These are phyloP conservation scores for Thymelicus sylvestris DNA, from an alignment of 2,888 invertebrate genomes.

Conservation along the genomic window DNA sequence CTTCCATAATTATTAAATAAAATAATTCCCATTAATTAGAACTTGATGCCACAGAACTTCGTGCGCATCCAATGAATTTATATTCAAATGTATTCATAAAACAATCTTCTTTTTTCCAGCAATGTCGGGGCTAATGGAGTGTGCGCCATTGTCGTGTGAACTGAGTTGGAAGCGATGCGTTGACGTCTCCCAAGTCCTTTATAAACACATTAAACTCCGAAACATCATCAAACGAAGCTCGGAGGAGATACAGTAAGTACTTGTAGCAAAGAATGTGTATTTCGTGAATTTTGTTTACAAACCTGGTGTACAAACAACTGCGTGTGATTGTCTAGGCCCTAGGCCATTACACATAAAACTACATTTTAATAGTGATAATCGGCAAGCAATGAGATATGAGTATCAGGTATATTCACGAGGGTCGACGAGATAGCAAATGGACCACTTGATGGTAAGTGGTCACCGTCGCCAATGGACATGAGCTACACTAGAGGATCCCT, in stretches of 20 bases:
- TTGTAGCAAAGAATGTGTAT: background rate
- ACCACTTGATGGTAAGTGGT: no score
- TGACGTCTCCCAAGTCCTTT: constrained; percentile 67
- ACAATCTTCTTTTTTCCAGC: constrained; percentile 58
- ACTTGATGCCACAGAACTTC: constrained; percentile 39
- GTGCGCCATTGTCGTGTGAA: constrained; percentile 65
- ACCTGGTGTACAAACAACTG: no score
- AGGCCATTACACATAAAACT: no score
- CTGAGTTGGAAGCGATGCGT: constrained; percentile 66
- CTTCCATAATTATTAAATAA: no score
- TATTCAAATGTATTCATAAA: constrained; percentile 65
- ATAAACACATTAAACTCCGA: constrained; percentile 61
- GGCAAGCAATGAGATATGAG: no score
- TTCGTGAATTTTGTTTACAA: background rate
- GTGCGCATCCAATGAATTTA: constrained; percentile 39
- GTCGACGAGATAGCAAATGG: no score
- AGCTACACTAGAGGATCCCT: no score
- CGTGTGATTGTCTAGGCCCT: no score
- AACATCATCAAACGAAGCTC: constrained; percentile 51
- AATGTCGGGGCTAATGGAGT: constrained; percentile 68
- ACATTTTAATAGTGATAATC: no score
- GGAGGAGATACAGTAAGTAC: constrained; percentile 20
- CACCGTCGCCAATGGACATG: no score
- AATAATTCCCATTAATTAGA: no score
- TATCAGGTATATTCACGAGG: no score